phyloP scores from a whole-genome alignment of 2,113 vertebrate genomes.

The Natator depressus region DNA sequence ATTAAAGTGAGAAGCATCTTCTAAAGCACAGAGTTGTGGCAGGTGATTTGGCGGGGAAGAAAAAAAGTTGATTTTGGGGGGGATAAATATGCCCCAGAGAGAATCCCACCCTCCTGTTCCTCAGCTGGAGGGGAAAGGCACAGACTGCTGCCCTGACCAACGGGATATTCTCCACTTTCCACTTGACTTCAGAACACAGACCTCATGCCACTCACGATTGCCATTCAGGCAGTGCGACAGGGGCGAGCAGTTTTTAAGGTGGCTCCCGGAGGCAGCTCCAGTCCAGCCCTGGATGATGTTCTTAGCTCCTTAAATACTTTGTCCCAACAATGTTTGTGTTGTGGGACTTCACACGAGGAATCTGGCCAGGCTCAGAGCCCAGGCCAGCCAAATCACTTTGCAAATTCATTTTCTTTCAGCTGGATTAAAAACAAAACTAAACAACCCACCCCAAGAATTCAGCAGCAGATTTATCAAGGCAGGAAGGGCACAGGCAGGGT shows the following conservation, averaged over 20 bases:
- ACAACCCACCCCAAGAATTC: background rate
- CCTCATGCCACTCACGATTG: background rate
- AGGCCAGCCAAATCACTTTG: background rate
- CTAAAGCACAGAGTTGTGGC: background rate
- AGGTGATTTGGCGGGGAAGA: background rate
- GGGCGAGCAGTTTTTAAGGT: background rate
- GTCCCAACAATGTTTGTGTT: background rate
- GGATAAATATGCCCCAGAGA: background rate
- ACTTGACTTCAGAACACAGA: background rate
- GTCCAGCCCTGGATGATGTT: background rate
- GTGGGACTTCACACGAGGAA: background rate
- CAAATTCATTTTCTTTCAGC: background rate
- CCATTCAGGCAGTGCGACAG: no score
- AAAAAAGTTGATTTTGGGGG: background rate
- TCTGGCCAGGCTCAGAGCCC: background rate
- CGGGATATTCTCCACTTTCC: background rate
- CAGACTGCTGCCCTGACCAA: background rate
- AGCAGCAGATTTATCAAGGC: background rate
- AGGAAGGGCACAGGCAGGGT: background rate
- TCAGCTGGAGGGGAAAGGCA: background rate
- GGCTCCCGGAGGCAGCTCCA: background rate
- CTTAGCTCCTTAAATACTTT: conserved; percentile 10
- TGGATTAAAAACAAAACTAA: background rate
- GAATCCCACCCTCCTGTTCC: background rate
- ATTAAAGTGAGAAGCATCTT: background rate